phyloP scores from a whole-genome alignment of 2,113 vertebrate genomes.

The Lipophrys pholis region DNA sequence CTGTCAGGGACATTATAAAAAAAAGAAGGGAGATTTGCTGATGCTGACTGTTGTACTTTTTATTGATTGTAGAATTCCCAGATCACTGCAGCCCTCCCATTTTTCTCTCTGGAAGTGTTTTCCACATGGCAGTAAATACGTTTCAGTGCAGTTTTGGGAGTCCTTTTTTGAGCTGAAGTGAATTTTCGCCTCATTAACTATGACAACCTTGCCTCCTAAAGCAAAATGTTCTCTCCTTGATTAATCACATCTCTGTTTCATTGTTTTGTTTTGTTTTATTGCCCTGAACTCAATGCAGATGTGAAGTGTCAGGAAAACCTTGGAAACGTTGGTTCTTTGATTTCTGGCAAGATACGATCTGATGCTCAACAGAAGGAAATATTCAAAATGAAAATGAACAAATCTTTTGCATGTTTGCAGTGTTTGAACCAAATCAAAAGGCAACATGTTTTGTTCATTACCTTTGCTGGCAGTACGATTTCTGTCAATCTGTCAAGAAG shows the following conservation, averaged over 20 bases:
- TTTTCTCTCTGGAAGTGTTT: slow-evolving; percentile 37
- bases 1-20: not conserved
- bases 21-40: slow-evolving; percentile 19
- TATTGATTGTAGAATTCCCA: slow-evolving; percentile 37
- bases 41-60: slow-evolving; percentile 16
- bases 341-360: slow-evolving; percentile 28
- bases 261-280: not conserved
- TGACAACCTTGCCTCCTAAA: slow-evolving; percentile 11
- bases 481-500: not conserved
- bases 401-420: slow-evolving; percentile 34
- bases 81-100: not conserved
- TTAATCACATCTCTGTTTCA: not conserved
- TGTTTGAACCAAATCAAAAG: slow-evolving; percentile 6
- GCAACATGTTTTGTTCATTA: not conserved
- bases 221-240: slow-evolving; percentile 2
- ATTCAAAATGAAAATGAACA: slow-evolving; percentile 30
- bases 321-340: not conserved
- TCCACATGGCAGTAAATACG: slow-evolving; percentile 44
- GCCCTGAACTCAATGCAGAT: not conserved
- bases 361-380: slow-evolving; percentile 50
- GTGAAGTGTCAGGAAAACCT: not conserved
- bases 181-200: slow-evolving; percentile 16
- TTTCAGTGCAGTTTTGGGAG: slow-evolving; percentile 14
- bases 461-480: not conserved
- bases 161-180: slow-evolving; percentile 25